These are phyloP conservation scores for Nemotelus pantherinus DNA, from an alignment of 2,888 invertebrate species.

Conservation along the genomic window DNA sequence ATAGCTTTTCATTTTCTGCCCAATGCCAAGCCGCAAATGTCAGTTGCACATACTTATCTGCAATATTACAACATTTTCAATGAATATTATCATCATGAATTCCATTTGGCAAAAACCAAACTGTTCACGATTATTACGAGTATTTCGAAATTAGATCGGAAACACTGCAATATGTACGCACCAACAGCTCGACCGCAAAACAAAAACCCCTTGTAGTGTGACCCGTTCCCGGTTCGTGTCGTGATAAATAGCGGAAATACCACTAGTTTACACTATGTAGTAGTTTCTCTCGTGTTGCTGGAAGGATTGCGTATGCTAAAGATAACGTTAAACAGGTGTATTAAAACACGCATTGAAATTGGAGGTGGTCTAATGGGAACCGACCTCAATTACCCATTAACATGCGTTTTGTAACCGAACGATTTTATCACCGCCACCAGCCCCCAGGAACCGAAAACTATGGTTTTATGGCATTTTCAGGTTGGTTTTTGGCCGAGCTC, in stretches of 20 bases:
- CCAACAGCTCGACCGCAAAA: slow-evolving; percentile 18
- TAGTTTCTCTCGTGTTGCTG: neutral
- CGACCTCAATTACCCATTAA: slow-evolving; percentile 27
- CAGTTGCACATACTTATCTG: too few relatives aligned
- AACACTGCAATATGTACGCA: neutral
- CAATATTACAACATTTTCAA: too few relatives aligned
- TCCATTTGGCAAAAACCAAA: too few relatives aligned
- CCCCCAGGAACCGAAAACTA: slow-evolving; percentile 4
- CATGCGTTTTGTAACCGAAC: slow-evolving; percentile 28
- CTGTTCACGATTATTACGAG: too few relatives aligned
- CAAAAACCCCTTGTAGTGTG: neutral
- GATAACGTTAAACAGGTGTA: slow-evolving; percentile 32
- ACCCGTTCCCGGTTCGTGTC: neutral
- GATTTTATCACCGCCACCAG: slow-evolving; percentile 12
- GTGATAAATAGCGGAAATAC: neutral
- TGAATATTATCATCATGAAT: too few relatives aligned
- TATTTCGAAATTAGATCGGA: too few relatives aligned
- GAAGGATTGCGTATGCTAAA: slow-evolving; percentile 10
- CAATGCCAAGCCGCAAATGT: too few relatives aligned
- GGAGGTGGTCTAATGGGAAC: slow-evolving; percentile 6
- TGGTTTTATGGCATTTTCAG: neutral
- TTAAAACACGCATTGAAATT: slow-evolving; percentile 19
- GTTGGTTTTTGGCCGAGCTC: too few relatives aligned
- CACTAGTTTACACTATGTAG: slow-evolving; percentile 16
- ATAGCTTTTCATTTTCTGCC: too few relatives aligned